Evolutionary conservation across 1,140 invertebrate genomes (phyloP).

Genomic region (Neodiprion pinetum): DNA sequence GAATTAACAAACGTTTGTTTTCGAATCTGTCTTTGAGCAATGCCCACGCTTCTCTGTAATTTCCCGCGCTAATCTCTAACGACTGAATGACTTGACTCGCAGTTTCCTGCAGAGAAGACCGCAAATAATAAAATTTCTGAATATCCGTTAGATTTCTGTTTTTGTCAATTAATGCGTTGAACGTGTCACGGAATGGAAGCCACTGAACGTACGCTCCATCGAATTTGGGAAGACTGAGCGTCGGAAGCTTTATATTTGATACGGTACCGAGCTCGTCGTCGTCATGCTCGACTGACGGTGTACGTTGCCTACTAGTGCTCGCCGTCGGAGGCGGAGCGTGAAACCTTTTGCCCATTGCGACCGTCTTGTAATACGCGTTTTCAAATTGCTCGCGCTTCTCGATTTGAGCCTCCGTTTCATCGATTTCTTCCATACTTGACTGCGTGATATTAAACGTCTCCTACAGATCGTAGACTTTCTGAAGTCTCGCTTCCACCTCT

Average conservation of each 20-base stretch:
- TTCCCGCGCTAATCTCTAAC: slow-evolving; percentile 33
- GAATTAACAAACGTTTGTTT: slow-evolving; percentile 30
- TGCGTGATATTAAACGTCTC: not conserved
- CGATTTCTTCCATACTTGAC: slow-evolving; percentile 14
- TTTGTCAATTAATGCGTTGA: slow-evolving; percentile 39
- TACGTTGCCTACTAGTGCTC: slow-evolving; percentile 11
- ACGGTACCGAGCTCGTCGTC: not conserved
- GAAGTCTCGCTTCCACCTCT: slow-evolving; percentile 23
- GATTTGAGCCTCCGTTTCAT: slow-evolving; percentile 8
- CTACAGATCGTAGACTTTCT: slow-evolving; percentile 18
- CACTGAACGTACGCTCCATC: slow-evolving; percentile 36
- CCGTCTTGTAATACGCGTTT: slow-evolving; percentile 9
- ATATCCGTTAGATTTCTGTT: slow-evolving; percentile 31
- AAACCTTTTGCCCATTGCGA: slow-evolving; percentile 6
- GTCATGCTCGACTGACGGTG: not conserved
- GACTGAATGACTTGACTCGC: slow-evolving; percentile 34
- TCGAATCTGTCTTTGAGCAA: slow-evolving; percentile 33
- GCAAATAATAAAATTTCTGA: slow-evolving; percentile 43
- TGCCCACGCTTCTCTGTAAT: slow-evolving; percentile 42
- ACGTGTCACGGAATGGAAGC: slow-evolving; percentile 44
- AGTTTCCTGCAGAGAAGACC: slow-evolving; percentile 31
- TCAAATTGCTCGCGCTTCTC: slow-evolving; percentile 18
- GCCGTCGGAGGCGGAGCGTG: slow-evolving; percentile 9
- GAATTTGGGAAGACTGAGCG: slow-evolving; percentile 38
- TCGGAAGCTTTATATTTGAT: slow-evolving; percentile 32